These are phyloP conservation scores for Drosophila kanapiae DNA, from an alignment of 1,140 invertebrate genomes.

Conservation along the genomic window DNA sequence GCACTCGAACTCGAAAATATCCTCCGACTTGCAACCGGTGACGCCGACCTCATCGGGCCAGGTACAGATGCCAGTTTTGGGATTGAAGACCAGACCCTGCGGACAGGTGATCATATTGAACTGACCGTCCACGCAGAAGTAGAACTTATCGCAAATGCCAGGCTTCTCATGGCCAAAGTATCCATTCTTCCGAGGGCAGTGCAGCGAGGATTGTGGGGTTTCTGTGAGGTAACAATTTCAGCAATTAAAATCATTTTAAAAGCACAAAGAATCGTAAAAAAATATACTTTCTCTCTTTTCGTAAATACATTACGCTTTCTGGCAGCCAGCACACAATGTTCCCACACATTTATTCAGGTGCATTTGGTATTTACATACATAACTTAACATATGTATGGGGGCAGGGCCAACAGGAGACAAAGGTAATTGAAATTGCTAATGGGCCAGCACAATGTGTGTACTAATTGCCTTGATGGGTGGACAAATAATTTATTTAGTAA, in stretches of 20 bases:
- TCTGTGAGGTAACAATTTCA: slow-evolving; percentile 86
- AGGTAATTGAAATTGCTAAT: slow-evolving; percentile 66
- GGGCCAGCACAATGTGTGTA: slow-evolving; percentile 37
- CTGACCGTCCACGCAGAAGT: slow-evolving; percentile 95
- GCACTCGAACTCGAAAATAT: slow-evolving; percentile 94
- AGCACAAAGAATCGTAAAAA: slow-evolving; percentile 8
- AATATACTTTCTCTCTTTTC: slow-evolving; percentile 7
- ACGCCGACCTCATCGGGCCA: slow-evolving; percentile 96
- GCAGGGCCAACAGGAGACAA: slow-evolving; percentile 24
- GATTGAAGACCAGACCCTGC: slow-evolving; percentile 94
- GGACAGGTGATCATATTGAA: slow-evolving; percentile 96
- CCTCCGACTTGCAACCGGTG: slow-evolving; percentile 92
- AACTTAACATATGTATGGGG: background rate
- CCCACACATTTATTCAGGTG: slow-evolving; percentile 30
- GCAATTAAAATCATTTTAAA: slow-evolving; percentile 14
- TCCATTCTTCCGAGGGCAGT: slow-evolving; percentile 94
- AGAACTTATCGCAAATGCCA: slow-evolving; percentile 94
- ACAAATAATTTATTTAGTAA: slow-evolving; percentile 53
- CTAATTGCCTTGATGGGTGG: slow-evolving; percentile 50
- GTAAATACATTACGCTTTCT: slow-evolving; percentile 20
- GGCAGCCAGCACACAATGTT: slow-evolving; percentile 17
- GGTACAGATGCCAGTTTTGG: slow-evolving; percentile 94
- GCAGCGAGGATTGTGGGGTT: slow-evolving; percentile 89
- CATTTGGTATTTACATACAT: slow-evolving; percentile 11
- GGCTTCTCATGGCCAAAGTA: slow-evolving; percentile 94